Percentiles rank a stretch among this genome's conserved stretches.
phyloP scores from a whole-genome alignment of 2,113 vertebrate genomes.

The Mesoclemmys tuberculata region DNA sequence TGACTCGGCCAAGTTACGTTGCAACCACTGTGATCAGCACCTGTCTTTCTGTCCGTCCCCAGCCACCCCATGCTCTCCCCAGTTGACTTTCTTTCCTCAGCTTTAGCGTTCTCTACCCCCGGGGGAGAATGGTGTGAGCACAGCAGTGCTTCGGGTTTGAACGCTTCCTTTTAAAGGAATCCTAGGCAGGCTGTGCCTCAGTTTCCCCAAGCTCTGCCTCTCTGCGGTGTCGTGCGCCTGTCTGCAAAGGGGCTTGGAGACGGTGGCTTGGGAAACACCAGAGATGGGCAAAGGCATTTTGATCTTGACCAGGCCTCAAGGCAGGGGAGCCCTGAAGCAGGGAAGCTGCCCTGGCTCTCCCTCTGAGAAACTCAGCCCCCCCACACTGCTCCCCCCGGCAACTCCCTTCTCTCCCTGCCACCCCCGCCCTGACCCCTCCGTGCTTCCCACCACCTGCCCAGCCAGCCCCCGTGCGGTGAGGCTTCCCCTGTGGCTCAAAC shows the following conservation, averaged over 20 bases:
- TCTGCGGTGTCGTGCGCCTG: background rate
- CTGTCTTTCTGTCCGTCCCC: too few relatives aligned
- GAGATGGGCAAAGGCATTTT: background rate
- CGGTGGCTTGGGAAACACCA: background rate
- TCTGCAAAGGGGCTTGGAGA: background rate
- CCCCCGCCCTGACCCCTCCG: background rate
- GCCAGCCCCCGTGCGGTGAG: too few relatives aligned
- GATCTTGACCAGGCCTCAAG: background rate
- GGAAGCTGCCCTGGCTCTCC: background rate
- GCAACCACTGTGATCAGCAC: too few relatives aligned
- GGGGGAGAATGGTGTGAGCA: background rate
- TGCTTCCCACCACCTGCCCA: background rate
- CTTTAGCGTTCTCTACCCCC: background rate
- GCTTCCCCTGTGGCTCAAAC: background rate
- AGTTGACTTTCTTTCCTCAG: background rate
- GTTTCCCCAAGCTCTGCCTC: background rate
- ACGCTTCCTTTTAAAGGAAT: background rate
- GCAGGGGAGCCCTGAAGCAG: background rate
- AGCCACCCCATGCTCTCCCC: background rate
- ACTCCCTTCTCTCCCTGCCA: too few relatives aligned
- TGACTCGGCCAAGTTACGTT: too few relatives aligned
- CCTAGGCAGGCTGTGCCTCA: background rate
- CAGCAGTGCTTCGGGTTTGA: background rate
- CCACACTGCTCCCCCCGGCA: too few relatives aligned
- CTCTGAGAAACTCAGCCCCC: too few relatives aligned